These are phyloP conservation scores for Synaphobranchus kaupii DNA, from an alignment of 2,797 vertebrate genomes.

Conservation along the genomic window DNA sequence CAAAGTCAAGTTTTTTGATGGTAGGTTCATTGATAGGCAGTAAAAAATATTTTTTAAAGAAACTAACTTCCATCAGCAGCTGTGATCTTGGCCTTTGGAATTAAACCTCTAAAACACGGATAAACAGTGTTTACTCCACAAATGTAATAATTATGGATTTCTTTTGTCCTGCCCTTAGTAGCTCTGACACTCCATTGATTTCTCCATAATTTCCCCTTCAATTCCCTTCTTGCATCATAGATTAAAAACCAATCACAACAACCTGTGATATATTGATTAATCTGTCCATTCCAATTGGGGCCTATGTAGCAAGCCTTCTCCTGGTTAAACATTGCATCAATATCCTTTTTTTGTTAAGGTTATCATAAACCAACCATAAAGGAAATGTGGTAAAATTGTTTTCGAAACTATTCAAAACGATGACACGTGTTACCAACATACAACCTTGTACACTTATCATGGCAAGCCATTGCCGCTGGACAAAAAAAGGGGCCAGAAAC, in stretches of 20 bases:
- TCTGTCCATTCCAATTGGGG: background rate
- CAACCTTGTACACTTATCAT: background rate
- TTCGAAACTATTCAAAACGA: background rate
- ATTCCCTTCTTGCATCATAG: background rate
- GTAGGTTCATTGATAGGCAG: background rate
- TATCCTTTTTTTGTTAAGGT: background rate
- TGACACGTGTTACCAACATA: background rate
- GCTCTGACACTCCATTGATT: slow-evolving; percentile 2
- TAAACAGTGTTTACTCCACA: background rate
- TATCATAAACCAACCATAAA: background rate
- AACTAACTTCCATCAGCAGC: background rate
- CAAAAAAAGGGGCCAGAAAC: background rate
- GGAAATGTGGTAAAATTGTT: background rate
- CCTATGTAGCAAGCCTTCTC: background rate
- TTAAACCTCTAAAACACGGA: background rate
- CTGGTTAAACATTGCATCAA: background rate
- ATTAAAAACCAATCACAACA: slow-evolving; percentile 7
- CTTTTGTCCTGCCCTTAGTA: background rate
- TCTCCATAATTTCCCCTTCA: background rate
- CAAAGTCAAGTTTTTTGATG: background rate
- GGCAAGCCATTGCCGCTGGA: background rate
- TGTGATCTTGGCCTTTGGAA: background rate
- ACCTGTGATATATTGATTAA: background rate
- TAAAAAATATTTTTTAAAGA: background rate
- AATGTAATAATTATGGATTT: slow-evolving; percentile 3